Percentiles rank a stretch among this genome's conserved stretches.
phyloP scores from a whole-genome alignment of 53 echinoderm and acorn worm genomes.

The Patiria pectinifera region DNA sequence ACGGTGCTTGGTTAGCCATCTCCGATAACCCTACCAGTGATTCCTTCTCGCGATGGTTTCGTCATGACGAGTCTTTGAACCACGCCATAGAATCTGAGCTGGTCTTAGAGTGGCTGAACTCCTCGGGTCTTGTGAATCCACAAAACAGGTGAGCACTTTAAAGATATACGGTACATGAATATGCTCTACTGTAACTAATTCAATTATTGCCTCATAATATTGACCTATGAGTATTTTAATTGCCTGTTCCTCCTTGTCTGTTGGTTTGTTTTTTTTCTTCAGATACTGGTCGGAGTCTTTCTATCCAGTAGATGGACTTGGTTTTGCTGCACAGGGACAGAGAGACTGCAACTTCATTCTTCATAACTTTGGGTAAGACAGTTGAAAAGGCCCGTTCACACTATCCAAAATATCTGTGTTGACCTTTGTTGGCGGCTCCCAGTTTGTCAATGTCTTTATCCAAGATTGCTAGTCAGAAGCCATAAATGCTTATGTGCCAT shows the following conservation, averaged over 20 bases:
- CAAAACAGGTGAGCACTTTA: constrained; percentile 62
- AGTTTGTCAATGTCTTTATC: too few species aligned
- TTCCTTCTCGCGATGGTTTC: constrained; percentile 88
- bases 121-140: constrained; percentile 70
- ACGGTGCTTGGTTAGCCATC: constrained; percentile 82
- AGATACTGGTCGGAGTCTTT: constrained; percentile 84
- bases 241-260: constrained; percentile 6
- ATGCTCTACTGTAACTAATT: too few species aligned
- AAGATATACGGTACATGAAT: not conserved
- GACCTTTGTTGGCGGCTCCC: not conserved
- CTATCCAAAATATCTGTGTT: too few species aligned
- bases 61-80: constrained; percentile 72
- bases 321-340: constrained; percentile 84
- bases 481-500: too few species aligned
- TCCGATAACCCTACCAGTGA: constrained; percentile 80
- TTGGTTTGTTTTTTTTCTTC: constrained; percentile 10
- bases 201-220: too few species aligned
- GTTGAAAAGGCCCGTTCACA: not conserved
- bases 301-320: constrained; percentile 89
- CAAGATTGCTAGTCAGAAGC: too few species aligned
- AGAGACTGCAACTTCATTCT: constrained; percentile 83
- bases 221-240: too few species aligned
- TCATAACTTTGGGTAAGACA: constrained; percentile 91
- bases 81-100: constrained; percentile 71
- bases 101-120: constrained; percentile 80